Conservation (phyloP, 1,140 invertebrate species). For the Drosophila auraria region DNA sequence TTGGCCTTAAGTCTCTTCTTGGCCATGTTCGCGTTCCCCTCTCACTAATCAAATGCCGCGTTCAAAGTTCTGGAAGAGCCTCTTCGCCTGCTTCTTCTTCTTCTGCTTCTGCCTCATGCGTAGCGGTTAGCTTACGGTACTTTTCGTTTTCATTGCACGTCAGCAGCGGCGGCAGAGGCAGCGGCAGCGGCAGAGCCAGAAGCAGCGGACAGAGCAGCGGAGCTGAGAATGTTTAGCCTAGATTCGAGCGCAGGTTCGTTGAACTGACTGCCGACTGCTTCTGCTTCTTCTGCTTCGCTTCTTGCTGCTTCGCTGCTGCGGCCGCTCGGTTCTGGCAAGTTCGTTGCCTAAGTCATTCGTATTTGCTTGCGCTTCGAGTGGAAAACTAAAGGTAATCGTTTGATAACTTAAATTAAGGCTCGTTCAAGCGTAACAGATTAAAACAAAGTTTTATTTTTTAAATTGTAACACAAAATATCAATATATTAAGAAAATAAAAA, state of each 20-base stretch:
- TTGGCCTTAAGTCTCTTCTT: conserved; percentile 4
- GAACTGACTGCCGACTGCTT: conserved; percentile 62
- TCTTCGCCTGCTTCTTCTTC: conserved; percentile 23
- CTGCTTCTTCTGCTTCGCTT: conserved; percentile 27
- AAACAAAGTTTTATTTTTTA: not conserved
- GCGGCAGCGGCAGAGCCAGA: conserved; percentile 15
- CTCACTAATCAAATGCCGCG: conserved; percentile 53
- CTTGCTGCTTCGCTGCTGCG: conserved; percentile 15
- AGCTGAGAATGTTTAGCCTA: conserved; percentile 85
- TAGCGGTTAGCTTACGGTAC: conserved; percentile 85
- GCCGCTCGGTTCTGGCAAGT: conserved; percentile 58
- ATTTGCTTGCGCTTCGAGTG: conserved; percentile 36
- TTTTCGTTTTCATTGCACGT: conserved; percentile 85
- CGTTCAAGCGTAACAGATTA: not conserved
- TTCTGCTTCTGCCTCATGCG: conserved; percentile 53
- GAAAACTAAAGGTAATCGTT: conserved; percentile 25
- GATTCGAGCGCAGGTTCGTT: conserved; percentile 85
- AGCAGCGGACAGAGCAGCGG: conserved; percentile 39
- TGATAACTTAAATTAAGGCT: conserved; percentile 6
- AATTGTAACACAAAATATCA: too few species aligned
- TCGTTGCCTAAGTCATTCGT: conserved; percentile 73
- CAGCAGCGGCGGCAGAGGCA: conserved; percentile 42
- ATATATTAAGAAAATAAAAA: too few species aligned
- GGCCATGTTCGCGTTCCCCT: conserved; percentile 16
- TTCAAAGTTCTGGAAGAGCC: conserved; percentile 62